Conservation (phyloP, 2,113 vertebrate species). For the Corvus hawaiiensis region DNA sequence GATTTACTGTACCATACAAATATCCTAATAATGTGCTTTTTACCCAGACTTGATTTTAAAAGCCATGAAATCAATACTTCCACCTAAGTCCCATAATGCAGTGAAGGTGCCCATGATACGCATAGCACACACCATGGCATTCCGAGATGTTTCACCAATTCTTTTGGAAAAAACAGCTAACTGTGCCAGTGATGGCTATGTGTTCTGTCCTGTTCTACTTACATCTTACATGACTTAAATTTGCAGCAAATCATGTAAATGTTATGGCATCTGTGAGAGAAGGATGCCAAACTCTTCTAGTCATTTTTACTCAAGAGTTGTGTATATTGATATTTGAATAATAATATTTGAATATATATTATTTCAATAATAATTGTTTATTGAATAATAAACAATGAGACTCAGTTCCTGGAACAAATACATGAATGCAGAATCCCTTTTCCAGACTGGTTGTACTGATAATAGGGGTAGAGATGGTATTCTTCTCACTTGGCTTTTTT, state of each 20-base stretch:
- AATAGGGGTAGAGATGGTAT: neutral
- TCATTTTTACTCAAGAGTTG: neutral
- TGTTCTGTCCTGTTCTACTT: neutral
- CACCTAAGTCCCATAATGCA: neutral
- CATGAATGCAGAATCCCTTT: neutral
- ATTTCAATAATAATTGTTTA: no score
- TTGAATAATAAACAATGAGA: neutral
- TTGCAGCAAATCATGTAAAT: neutral
- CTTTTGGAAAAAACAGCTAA: neutral
- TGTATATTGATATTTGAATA: neutral
- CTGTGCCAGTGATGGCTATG: no score
- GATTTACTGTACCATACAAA: neutral
- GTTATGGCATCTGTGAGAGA: neutral
- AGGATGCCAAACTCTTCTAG: neutral
- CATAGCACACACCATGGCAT: neutral
- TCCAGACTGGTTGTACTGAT: neutral
- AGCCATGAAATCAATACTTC: neutral
- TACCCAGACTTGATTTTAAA: neutral
- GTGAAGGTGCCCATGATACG: neutral
- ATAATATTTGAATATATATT: no score
- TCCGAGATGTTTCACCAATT: neutral
- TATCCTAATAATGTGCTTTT: neutral
- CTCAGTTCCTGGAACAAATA: neutral
- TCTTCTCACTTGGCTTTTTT: neutral
- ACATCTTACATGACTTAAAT: neutral